These are phyloP conservation scores for Drosophila siamana DNA, from an alignment of 2,888 invertebrate genomes.

Conservation along the genomic window DNA sequence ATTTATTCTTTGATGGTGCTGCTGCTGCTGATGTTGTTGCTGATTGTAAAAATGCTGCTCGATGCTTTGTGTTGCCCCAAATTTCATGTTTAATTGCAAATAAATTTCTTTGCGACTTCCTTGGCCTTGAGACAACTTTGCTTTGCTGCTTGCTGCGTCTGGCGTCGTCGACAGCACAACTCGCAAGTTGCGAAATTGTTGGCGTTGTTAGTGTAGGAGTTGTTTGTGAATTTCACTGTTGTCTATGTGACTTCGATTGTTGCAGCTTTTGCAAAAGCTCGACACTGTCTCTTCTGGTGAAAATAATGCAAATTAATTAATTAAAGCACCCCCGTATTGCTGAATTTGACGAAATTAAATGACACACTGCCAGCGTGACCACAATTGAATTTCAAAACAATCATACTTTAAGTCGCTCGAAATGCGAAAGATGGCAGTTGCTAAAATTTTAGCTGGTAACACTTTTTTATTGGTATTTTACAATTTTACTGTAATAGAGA, in stretches of 20 bases:
- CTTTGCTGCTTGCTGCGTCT: constrained; percentile 42
- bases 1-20: constrained; percentile 68
- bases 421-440: not conserved
- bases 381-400: not conserved
- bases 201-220: constrained; percentile 6
- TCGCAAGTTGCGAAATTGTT: constrained; percentile 62
- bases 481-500: too few species aligned
- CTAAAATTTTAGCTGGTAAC: not conserved
- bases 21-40: constrained; percentile 53
- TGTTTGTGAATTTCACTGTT: constrained; percentile 7
- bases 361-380: constrained; percentile 41
- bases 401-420: not conserved
- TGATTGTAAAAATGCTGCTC: constrained; percentile 72
- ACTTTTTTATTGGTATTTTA: not conserved
- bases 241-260: constrained; percentile 35
- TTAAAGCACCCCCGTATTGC: constrained; percentile 70
- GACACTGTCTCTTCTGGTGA: constrained; percentile 46
- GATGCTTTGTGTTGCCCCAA: constrained; percentile 83
- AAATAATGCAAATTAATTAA: constrained; percentile 79
- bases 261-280: constrained; percentile 73
- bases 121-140: constrained; percentile 58
- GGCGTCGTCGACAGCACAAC: constrained; percentile 49
- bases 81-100: constrained; percentile 85
- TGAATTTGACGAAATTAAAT: constrained; percentile 70
- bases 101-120: constrained; percentile 62